phyloP scores from a whole-genome alignment of 2,113 vertebrate species.

The Cyprinus carpio region DNA sequence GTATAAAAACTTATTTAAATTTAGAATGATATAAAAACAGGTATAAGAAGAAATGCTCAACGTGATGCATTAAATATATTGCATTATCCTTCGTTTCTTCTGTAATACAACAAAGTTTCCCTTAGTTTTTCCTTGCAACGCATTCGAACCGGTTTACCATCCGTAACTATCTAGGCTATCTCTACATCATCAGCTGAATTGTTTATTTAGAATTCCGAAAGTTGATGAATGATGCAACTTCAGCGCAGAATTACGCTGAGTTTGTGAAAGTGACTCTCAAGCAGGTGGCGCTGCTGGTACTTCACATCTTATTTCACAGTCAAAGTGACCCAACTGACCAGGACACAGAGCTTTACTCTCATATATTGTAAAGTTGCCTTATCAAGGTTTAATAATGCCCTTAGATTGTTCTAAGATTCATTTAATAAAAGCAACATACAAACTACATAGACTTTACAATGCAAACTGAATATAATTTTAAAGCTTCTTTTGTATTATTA shows the following conservation, averaged over 20 bases:
- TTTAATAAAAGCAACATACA: background rate
- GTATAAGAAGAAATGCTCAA: background rate
- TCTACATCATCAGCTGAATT: background rate
- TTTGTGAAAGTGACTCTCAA: background rate
- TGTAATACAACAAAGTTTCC: background rate
- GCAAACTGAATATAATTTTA: background rate
- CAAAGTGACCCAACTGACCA: constrained; percentile 11
- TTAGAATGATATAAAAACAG: background rate
- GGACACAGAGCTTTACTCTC: background rate
- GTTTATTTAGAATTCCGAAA: background rate
- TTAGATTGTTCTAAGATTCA: background rate
- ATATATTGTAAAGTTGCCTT: background rate
- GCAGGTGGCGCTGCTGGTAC: background rate
- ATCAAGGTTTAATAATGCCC: background rate
- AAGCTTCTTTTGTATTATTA: background rate
- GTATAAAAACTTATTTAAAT: background rate
- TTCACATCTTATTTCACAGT: constrained; percentile 5
- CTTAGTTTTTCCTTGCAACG: background rate
- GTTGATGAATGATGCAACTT: constrained; percentile 13
- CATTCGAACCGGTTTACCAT: background rate
- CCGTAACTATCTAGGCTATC: too few species aligned
- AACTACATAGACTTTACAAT: background rate
- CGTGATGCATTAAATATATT: background rate
- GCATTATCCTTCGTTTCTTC: background rate
- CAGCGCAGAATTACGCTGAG: background rate